These are phyloP conservation scores for Lepidostoma basale DNA, from an alignment of 1,140 invertebrate species.

Conservation along the genomic window DNA sequence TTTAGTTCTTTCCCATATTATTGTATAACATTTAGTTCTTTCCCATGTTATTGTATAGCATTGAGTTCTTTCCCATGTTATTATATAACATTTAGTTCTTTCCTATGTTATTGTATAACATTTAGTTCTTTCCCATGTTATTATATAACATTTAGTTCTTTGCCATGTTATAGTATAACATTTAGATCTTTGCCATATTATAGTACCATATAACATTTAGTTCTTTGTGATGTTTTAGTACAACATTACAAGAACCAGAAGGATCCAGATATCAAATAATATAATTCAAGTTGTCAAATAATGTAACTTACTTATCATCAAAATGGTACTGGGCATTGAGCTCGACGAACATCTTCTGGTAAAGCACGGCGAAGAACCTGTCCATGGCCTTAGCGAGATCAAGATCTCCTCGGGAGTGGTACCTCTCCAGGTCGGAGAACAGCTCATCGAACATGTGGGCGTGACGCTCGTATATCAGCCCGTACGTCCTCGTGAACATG, in stretches of 20 bases:
- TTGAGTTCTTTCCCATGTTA: no score
- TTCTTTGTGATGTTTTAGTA: no score
- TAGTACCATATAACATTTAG: not conserved
- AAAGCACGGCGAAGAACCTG: conserved; percentile 89
- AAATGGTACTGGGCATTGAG: conserved; percentile 90
- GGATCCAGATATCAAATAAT: not conserved
- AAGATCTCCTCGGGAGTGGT: conserved; percentile 82
- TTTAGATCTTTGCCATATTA: no score
- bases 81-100: no score
- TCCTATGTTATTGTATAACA: no score
- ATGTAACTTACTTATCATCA: conserved; percentile 80
- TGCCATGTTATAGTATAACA: no score
- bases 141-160: no score
- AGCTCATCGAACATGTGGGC: conserved; percentile 90
- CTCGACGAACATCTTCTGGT: conserved; percentile 96
- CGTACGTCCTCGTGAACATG: conserved; percentile 95
- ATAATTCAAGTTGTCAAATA: no score
- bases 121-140: no score
- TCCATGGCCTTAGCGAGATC: conserved; percentile 88
- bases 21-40: no score
- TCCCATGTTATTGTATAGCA: no score
- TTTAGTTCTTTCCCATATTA: no score
- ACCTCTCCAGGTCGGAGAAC: conserved; percentile 88
- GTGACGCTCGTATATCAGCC: conserved; percentile 93
- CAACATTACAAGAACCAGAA: conserved; percentile 19